Conservation (phyloP, 1,140 invertebrate genomes). For the Meloidogyne floridensis region DNA sequence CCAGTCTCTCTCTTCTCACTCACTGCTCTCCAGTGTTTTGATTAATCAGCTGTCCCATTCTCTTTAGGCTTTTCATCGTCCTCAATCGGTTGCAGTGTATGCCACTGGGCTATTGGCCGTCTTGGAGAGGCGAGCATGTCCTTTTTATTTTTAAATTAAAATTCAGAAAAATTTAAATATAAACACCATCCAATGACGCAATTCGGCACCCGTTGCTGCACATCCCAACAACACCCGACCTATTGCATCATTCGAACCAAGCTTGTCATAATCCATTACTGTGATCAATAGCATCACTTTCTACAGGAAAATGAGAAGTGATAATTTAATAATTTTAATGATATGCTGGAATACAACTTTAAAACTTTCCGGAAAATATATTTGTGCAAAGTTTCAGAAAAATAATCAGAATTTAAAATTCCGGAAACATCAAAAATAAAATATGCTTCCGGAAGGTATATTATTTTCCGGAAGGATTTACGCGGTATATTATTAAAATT, state of each 20-base stretch:
- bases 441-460: too few relatives aligned
- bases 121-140: constrained; percentile 79
- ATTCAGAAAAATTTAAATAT: constrained; percentile 76
- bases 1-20: too few relatives aligned
- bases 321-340: not conserved
- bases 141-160: constrained; percentile 85
- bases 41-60: constrained; percentile 16
- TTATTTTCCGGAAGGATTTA: not conserved
- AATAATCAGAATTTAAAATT: not conserved
- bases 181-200: constrained; percentile 98
- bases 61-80: constrained; percentile 68
- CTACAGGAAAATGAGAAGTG: constrained; percentile 70
- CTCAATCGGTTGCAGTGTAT: constrained; percentile 93
- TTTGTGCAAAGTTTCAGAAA: not conserved
- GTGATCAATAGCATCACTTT: constrained; percentile 98
- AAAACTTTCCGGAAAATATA: too few relatives aligned
- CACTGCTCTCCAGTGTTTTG: too few relatives aligned
- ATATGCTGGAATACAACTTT: not conserved
- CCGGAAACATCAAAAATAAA: not conserved
- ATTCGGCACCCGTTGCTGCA: constrained; percentile 92
- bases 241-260: constrained; percentile 98
- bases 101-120: constrained; percentile 98
- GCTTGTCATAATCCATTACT: constrained; percentile 99
- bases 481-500: too few relatives aligned
- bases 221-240: constrained; percentile 92